Conservation (phyloP, 2,888 invertebrate species). For the Unio pictorum region DNA sequence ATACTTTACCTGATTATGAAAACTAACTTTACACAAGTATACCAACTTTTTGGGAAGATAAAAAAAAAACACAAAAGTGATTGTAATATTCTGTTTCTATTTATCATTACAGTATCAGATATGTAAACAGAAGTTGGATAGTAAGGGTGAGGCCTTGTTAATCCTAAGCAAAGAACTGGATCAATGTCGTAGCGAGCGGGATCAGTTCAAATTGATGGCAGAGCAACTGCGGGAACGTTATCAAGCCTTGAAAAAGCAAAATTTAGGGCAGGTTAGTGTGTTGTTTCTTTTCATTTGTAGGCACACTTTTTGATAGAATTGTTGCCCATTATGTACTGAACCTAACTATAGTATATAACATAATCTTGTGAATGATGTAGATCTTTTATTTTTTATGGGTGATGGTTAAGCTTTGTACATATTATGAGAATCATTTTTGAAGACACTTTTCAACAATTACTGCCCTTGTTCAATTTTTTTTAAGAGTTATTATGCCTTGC, state of each 20-base stretch:
- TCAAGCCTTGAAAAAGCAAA: conserved; percentile 69
- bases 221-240: conserved; percentile 80
- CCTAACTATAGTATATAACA: no score
- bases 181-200: conserved; percentile 84
- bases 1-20: neutral
- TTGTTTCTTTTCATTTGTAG: neutral
- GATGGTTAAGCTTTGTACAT: no score
- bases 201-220: conserved; percentile 85
- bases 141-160: conserved; percentile 86
- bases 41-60: neutral
- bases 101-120: conserved; percentile 52
- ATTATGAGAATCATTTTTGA: no score
- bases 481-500: no score
- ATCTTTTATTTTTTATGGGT: no score
- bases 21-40: neutral
- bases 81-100: neutral
- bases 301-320: no score
- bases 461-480: no score
- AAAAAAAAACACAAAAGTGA: neutral
- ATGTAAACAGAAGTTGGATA: conserved; percentile 79
- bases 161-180: conserved; percentile 85
- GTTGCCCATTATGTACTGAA: no score
- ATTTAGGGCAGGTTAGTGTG: conserved; percentile 60
- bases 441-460: no score
- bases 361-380: no score